Evolutionary conservation across 2,797 vertebrate genomes (phyloP).

Genomic region (Rhinophrynus dorsalis): DNA sequence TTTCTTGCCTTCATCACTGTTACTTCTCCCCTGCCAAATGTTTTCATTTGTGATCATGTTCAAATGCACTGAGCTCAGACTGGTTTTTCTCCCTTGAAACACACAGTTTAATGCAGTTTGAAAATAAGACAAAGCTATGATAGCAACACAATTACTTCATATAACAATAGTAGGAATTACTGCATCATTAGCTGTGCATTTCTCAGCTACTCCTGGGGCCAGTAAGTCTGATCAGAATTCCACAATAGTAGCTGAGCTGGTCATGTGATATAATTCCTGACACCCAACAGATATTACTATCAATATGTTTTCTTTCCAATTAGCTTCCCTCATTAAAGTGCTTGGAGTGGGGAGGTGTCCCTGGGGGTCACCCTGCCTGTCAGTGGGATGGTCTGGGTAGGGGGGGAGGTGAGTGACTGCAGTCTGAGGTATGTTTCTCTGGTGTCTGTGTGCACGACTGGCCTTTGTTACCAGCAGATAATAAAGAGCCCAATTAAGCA

Average conservation of each 20-base stretch:
- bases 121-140: too few relatives aligned
- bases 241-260: not conserved
- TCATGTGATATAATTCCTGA: not conserved
- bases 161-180: not conserved
- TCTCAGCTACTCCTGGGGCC: not conserved
- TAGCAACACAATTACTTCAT: not conserved
- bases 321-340: conserved; percentile 7
- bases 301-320: conserved; percentile 44
- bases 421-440: conserved; percentile 41
- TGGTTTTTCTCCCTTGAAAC: too few relatives aligned
- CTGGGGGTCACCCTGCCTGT: conserved; percentile 45
- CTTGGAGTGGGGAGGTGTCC: conserved; percentile 29
- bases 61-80: too few relatives aligned
- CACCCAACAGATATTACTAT: not conserved
- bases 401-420: conserved; percentile 19
- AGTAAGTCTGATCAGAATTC: not conserved
- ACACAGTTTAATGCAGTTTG: too few relatives aligned
- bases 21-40: too few relatives aligned
- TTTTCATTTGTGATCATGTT: too few relatives aligned
- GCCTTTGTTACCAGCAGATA: conserved; percentile 67
- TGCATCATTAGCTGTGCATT: not conserved
- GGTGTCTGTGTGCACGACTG: conserved; percentile 56
- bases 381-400: not conserved
- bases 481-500: conserved; percentile 65
- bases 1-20: too few relatives aligned